These are phyloP conservation scores for Drosophila mimetica DNA, from an alignment of 2,888 invertebrate genomes.

Conservation along the genomic window DNA sequence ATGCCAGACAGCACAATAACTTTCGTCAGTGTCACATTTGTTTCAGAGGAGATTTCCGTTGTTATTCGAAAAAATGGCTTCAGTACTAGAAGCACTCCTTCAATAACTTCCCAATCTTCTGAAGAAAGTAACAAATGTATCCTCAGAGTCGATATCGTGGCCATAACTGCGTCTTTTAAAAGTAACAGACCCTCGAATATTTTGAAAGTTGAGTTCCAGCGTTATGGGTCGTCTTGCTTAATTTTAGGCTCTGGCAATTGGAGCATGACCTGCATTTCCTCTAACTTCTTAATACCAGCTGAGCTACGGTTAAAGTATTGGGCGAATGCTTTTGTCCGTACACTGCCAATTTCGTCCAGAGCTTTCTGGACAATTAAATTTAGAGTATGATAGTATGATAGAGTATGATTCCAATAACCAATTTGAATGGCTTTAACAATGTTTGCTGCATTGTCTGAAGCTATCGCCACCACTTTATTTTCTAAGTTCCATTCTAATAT, in stretches of 20 bases:
- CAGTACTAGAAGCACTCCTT: conserved; percentile 17
- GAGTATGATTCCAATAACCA: conserved; percentile 7
- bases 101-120: conserved; percentile 7
- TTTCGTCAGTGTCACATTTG: conserved; percentile 21
- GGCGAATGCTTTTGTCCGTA: conserved; percentile 11
- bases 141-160: conserved; percentile 7
- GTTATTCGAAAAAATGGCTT: conserved; percentile 10
- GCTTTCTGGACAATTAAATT: conserved; percentile 8
- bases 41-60: no score
- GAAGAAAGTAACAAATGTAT: conserved; percentile 1
- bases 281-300: not conserved
- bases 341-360: conserved; percentile 3
- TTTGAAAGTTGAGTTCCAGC: conserved; percentile 15
- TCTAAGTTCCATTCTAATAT: not conserved
- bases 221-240: conserved; percentile 13
- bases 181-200: conserved; percentile 19
- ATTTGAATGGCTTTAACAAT: not conserved
- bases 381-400: no score
- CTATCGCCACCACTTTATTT: not conserved
- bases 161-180: conserved; percentile 21
- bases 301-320: conserved; percentile 17
- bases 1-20: not conserved
- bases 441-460: conserved; percentile 22
- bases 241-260: conserved; percentile 14
- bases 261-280: conserved; percentile 7